phyloP scores from a whole-genome alignment of 2,797 vertebrate species.

The Agapornis canus region DNA sequence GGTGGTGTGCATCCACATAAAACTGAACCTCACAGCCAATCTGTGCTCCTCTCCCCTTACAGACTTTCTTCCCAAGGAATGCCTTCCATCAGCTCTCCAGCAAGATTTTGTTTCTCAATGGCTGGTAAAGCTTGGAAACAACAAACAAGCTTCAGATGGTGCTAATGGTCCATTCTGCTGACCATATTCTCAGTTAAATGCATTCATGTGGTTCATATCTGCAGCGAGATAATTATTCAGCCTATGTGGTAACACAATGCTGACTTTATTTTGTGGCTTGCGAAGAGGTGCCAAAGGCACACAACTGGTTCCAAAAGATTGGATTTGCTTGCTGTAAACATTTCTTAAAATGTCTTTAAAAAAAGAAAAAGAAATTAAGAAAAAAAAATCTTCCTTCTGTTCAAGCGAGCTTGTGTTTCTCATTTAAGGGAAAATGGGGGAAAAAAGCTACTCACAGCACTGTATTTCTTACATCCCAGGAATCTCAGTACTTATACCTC shows the following conservation, averaged over 20 bases:
- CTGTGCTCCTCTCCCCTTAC: not conserved
- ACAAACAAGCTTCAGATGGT: slow-evolving; percentile 39
- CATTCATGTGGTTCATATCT: slow-evolving; percentile 31
- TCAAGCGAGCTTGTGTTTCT: not conserved
- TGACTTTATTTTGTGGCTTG: slow-evolving; percentile 47
- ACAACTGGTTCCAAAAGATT: not conserved
- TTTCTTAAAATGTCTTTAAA: not conserved
- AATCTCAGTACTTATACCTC: not conserved
- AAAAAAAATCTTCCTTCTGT: not conserved
- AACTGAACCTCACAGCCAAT: not conserved
- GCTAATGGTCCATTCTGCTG: slow-evolving; percentile 32
- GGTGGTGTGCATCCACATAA: not conserved
- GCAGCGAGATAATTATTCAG: slow-evolving; percentile 13
- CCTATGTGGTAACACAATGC: slow-evolving; percentile 32
- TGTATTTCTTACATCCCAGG: slow-evolving; percentile 13
- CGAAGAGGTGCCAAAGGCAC: slow-evolving; percentile 18
- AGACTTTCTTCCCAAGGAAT: not conserved
- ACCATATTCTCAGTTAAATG: slow-evolving; percentile 36
- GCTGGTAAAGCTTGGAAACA: slow-evolving; percentile 3
- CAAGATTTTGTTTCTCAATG: not conserved
- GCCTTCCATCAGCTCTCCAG: not conserved
- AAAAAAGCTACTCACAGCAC: not conserved
- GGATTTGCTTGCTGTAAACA: slow-evolving; percentile 13
- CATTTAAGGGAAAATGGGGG: not conserved
- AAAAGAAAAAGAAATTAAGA: not conserved